phyloP scores from a whole-genome alignment of 2,113 vertebrate genomes.

The Cisticola juncidis region DNA sequence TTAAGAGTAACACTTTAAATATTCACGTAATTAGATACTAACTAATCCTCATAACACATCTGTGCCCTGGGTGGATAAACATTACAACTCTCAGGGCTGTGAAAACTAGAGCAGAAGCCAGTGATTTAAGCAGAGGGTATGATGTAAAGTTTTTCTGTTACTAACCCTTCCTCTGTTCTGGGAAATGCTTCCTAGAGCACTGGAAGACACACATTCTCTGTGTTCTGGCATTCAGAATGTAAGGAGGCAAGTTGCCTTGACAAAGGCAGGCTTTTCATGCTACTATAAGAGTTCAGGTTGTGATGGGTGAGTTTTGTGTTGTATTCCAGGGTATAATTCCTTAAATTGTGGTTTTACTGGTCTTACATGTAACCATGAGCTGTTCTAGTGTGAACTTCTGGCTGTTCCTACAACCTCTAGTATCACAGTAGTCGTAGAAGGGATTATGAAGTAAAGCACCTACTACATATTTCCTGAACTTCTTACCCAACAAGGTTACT shows the following conservation, averaged over 20 bases:
- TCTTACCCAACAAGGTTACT: background rate
- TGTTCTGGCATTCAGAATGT: background rate
- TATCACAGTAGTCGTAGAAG: background rate
- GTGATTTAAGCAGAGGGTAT: background rate
- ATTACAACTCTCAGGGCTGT: background rate
- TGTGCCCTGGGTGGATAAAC: background rate
- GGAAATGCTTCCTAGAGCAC: background rate
- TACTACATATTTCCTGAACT: background rate
- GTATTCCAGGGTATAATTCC: background rate
- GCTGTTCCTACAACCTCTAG: background rate
- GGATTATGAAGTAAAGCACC: background rate
- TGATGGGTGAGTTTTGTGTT: background rate
- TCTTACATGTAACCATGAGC: background rate
- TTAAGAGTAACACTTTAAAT: background rate
- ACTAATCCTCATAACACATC: background rate
- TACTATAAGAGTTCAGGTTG: background rate
- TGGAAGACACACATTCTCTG: background rate
- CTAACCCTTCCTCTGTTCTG: background rate
- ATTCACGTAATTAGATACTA: background rate
- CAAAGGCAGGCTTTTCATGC: background rate
- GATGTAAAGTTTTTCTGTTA: background rate
- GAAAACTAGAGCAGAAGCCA: background rate
- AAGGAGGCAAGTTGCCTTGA: background rate
- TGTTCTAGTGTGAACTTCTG: background rate
- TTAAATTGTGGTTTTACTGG: background rate